These are phyloP conservation scores for Electrophaes corylata DNA, from an alignment of 2,888 invertebrate genomes.

Conservation along the genomic window DNA sequence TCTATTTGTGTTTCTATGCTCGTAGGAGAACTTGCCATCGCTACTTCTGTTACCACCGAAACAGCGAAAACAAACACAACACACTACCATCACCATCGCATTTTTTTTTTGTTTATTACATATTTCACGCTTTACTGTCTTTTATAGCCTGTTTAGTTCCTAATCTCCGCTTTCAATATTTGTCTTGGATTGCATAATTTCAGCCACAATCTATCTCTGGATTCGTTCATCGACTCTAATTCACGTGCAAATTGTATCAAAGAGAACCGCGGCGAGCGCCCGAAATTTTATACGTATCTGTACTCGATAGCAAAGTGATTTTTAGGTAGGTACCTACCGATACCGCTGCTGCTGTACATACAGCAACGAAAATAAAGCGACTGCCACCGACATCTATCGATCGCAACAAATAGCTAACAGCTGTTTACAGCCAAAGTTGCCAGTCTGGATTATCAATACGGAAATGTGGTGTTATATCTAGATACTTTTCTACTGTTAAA, in stretches of 20 bases:
- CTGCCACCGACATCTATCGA: conserved; percentile 83
- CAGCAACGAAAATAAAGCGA: conserved; percentile 78
- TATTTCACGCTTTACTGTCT: conserved; percentile 57
- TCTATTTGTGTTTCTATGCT: conserved; percentile 93
- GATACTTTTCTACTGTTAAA: neutral
- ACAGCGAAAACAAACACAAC: conserved; percentile 80
- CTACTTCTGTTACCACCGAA: conserved; percentile 79
- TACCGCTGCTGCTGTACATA: conserved; percentile 69
- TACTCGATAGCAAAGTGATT: conserved; percentile 63
- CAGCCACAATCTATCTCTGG: conserved; percentile 54
- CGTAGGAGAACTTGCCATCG: conserved; percentile 87
- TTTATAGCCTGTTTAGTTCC: conserved; percentile 43
- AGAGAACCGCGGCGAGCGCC: conserved; percentile 64
- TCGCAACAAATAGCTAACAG: conserved; percentile 78
- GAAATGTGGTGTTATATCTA: neutral
- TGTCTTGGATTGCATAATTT: conserved; percentile 52
- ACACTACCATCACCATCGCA: conserved; percentile 56
- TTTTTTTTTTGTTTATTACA: conserved; percentile 35
- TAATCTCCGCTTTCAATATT: conserved; percentile 37
- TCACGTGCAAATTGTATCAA: conserved; percentile 59
- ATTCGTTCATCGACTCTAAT: conserved; percentile 67
- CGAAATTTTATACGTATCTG: conserved; percentile 61
- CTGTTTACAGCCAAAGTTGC: conserved; percentile 64
- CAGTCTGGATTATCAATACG: conserved; percentile 38
- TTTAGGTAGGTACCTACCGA: conserved; percentile 75